Evolutionary conservation across 2,113 vertebrate genomes (phyloP).

Genomic region (Ailurus styani): DNA sequence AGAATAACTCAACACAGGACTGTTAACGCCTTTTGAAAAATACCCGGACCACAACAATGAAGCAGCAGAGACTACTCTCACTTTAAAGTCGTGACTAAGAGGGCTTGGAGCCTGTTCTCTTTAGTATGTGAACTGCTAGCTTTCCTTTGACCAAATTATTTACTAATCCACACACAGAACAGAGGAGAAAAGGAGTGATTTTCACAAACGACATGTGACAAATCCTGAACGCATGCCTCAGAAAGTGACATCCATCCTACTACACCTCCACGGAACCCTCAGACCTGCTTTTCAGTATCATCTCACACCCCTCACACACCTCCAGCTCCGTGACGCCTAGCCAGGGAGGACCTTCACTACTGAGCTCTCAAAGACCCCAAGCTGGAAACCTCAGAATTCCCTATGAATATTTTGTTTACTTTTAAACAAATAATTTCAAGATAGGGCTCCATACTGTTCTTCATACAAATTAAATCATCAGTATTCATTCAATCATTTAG

Average conservation of each 20-base stretch:
- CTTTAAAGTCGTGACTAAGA: neutral
- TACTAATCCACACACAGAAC: neutral
- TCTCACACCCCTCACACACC: accelerated
- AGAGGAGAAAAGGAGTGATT: neutral
- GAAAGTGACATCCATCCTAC: neutral
- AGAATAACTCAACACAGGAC: neutral
- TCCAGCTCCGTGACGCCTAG: neutral
- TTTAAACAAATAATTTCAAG: neutral
- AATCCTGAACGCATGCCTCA: neutral
- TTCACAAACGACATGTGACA: neutral
- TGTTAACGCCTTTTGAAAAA: neutral
- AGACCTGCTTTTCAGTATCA: neutral
- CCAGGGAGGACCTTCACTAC: neutral
- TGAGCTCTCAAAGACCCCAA: neutral
- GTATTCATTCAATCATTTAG: neutral
- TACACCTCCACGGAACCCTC: accelerated
- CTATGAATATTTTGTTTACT: neutral
- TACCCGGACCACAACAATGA: neutral
- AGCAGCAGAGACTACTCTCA: neutral
- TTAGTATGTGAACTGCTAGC: neutral
- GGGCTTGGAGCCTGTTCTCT: neutral
- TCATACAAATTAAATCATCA: neutral
- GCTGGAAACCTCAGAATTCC: neutral
- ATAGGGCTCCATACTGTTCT: neutral
- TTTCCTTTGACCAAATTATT: neutral